These are phyloP conservation scores for Balanococcus diminutus DNA, from an alignment of 2,888 invertebrate species.

Conservation along the genomic window DNA sequence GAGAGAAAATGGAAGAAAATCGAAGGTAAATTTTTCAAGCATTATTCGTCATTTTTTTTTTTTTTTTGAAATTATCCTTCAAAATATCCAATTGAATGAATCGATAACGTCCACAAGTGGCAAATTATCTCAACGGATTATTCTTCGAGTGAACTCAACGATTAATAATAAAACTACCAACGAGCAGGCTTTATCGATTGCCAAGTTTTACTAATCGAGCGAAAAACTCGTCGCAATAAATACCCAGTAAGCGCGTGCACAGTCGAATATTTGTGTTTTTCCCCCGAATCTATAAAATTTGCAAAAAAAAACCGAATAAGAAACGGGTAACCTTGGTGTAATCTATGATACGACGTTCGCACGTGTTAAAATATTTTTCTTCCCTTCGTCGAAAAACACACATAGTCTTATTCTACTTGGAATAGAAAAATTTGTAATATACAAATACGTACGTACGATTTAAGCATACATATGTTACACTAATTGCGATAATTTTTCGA, in stretches of 20 bases:
- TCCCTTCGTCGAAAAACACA: neutral
- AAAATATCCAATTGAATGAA: no score
- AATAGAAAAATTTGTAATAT: neutral
- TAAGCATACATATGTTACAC: neutral
- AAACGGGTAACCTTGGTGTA: neutral
- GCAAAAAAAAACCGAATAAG: neutral
- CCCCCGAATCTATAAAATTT: neutral
- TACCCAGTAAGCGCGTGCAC: neutral
- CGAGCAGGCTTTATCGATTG: neutral
- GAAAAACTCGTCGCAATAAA: neutral
- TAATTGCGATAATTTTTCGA: neutral
- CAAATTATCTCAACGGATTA: neutral
- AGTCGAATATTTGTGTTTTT: neutral
- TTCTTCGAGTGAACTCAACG: neutral
- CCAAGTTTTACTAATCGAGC: neutral
- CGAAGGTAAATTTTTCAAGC: no score
- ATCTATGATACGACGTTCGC: neutral
- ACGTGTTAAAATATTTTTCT: neutral
- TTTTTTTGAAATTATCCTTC: no score
- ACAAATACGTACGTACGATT: neutral
- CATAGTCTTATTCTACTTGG: no score
- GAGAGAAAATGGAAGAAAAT: no score
- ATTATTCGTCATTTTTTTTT: no score
- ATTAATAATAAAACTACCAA: neutral
- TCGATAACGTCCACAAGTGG: neutral